Evolutionary conservation across 2,888 invertebrate genomes (phyloP), one percentile per base, ranked within the genome.

Genomic region (Maniola hyperantus): DNA sequence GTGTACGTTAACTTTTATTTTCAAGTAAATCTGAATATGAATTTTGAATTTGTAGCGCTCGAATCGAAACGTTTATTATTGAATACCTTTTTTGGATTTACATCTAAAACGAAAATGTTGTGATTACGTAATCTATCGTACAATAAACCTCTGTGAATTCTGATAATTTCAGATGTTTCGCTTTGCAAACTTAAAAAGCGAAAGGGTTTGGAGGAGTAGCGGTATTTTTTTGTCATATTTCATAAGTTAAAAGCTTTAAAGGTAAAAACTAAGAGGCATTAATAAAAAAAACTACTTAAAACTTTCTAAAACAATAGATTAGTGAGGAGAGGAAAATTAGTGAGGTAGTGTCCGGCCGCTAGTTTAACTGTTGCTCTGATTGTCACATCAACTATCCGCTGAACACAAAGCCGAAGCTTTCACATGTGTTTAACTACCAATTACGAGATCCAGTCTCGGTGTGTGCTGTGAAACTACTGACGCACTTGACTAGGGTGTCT

Each of bases 301-400:
- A n/a, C n/a, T 48, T 48, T 86, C 89, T 90, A 87, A 69, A 77
- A 83, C 84, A 89, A 89, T 89, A 87, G 87, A 83, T 77, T n/a
- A n/a, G n/a, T n/a, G n/a, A n/a, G n/a, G n/a, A 79, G 85, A 83
- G 88, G 89, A 91, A 84, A 90, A 88, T 90, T 89, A 85, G 85
- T 86, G 84, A 84, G 83, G 91, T 89, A 88, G 87, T 85, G 87
- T 87, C 87, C 84, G 88, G 87, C 84, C 83, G 81, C 83, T 82
- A 85, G 84, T 86, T 85, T 87, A 91, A 89, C 91, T 91, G 90
- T 91, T 91, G 90, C 91, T 83, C 84, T 87, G 88, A 89, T 88
- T 87, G 86, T 87, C 79, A 79, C 76, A 48, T 48, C 60, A 60
- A 50, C 60, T 60, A 48, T 50, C 48, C 48, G 50, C 60, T 15